These are phyloP conservation scores for Myotis findleyi DNA, from an alignment of 2,797 vertebrate genomes.

Conservation along the genomic window DNA sequence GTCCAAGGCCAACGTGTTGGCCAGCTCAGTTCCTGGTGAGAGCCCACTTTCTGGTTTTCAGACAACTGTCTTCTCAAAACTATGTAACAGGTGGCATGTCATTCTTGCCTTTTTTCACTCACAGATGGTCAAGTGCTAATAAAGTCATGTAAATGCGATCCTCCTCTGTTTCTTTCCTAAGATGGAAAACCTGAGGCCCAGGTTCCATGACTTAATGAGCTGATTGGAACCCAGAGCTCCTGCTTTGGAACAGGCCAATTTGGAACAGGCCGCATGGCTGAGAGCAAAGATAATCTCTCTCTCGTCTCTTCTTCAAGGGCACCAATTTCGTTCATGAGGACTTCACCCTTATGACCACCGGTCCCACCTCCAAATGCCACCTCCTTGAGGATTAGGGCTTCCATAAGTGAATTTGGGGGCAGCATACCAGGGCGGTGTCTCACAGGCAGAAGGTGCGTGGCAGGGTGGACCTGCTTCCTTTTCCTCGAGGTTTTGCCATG, in stretches of 20 bases:
- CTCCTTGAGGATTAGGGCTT: not conserved
- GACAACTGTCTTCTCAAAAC: not conserved
- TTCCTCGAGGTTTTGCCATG: not conserved
- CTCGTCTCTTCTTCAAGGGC: not conserved
- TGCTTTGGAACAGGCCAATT: not conserved
- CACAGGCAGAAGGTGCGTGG: not conserved
- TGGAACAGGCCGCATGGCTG: not conserved
- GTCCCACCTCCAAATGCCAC: not conserved
- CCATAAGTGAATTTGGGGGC: not conserved
- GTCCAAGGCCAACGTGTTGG: not conserved
- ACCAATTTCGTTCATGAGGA: not conserved
- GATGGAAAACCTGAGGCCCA: constrained; percentile 20
- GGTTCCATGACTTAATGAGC: not conserved
- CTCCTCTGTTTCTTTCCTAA: not conserved
- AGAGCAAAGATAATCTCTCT: not conserved
- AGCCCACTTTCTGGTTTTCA: not conserved
- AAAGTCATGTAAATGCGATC: not conserved
- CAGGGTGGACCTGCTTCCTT: not conserved
- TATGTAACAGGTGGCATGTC: not conserved
- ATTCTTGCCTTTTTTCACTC: not conserved
- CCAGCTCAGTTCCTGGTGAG: not conserved
- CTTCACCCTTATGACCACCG: not conserved
- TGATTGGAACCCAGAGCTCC: not conserved
- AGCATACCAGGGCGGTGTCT: not conserved
- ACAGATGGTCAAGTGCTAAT: not conserved